Base-by-base conservation (phyloP, 2,113 vertebrate species). In the Rhinolophus ferrumequinum region DNA sequence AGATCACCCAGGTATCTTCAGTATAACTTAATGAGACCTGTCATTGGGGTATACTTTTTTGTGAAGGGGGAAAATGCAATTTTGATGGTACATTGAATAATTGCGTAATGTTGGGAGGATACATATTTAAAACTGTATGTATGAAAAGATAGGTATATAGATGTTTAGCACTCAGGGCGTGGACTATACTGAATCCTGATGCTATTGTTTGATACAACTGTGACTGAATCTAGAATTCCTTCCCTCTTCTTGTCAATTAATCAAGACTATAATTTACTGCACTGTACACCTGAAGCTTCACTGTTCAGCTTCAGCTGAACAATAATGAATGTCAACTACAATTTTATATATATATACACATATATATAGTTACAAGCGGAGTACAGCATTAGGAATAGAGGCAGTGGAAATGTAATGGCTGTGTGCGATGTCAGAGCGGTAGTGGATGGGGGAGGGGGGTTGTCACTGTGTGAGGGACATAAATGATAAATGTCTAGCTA, bases 221-320 rank as follows among this genome's bases (percentile, higher is more conserved):
- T 85, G 73, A 35, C 58, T 90, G 81, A 81, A 95, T 90, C 18
- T 47, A 44, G 35, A 93, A 33, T 75, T 81, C 72, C 28, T 95
- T 85, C 56, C 30, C 22, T 81, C 30, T 89, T 41, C 8, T 79
- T 84, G 92, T 96, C 64, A 94, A 5, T 81, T 85, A 84, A 56
- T 21, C 24, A 24, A 84, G 15, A 44, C 41, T 44, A 44, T 44
- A 44, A 44, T 44, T 44, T 44, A 44, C 41, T 44, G 41, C 41
- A 44, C 41, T 44, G 41, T 44, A 44, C 41, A 44, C 41, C 41
- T 44, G 41, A 44, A 44, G 41, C 41, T 44, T 44, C 41, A 44
- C 41, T 44, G 41, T 44, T 44, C 41, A 44, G 41, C 41, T 44
- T 44, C 41, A 44, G 41, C 41, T 44, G 41, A 44, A 44, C 41